A percentile compares a stretch with the other conserved stretches of the same genome.
Conservation (phyloP, 2,113 vertebrate species). For the Cebidichthys violaceus region DNA sequence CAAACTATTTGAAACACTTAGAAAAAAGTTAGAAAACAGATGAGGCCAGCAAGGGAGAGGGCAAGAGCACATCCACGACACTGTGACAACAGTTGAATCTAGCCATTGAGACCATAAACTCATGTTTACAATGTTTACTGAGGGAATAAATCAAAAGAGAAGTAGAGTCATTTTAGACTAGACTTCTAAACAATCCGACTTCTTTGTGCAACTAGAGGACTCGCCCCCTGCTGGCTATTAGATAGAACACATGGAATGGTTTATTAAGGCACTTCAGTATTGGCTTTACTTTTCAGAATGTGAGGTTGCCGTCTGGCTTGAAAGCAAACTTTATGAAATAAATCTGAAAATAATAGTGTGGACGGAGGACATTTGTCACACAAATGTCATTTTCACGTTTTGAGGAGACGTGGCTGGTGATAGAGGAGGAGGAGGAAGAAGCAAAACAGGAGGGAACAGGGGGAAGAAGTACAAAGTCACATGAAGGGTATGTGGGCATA, state of each 20-base stretch:
- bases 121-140: too few relatives aligned
- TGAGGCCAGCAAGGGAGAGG: neutral
- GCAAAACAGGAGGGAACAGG: neutral
- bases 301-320: neutral
- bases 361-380: neutral
- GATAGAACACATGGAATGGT: neutral
- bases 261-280: neutral
- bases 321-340: neutral
- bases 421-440: neutral
- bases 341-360: neutral
- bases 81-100: neutral
- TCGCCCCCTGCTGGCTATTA: too few relatives aligned
- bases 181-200: too few relatives aligned
- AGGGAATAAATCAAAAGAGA: too few relatives aligned
- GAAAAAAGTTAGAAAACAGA: neutral
- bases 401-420: neutral
- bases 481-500: constrained; percentile 33
- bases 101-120: too few relatives aligned
- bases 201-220: too few relatives aligned
- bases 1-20: constrained; percentile 7
- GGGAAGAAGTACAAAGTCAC: constrained; percentile 36
- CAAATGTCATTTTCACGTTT: constrained; percentile 3
- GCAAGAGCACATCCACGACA: neutral
- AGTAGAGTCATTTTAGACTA: too few relatives aligned
- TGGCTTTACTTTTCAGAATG: neutral